Base-by-base conservation (phyloP, 2,113 vertebrate species). In the Aleadryas rufinucha region DNA sequence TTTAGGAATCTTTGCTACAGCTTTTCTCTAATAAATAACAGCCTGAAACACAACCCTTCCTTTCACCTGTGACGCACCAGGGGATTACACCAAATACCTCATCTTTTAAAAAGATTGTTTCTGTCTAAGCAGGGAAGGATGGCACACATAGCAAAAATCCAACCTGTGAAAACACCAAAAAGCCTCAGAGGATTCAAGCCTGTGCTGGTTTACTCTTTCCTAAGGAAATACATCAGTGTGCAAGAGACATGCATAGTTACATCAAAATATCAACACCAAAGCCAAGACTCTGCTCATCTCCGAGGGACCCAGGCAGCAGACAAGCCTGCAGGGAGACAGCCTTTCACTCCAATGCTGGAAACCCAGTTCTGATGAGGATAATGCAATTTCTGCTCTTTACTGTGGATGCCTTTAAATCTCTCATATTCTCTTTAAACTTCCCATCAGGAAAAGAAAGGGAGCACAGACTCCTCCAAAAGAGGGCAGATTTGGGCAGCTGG, bases 11-110 rank as follows among this genome's bases (percentile, higher is more conserved):
- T 81, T 63, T 47, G 94, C 35, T 5, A 37, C 8, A 56, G 69
- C 64, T 87, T 89, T 86, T 85, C 35, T 91, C 31, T 75, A 82
- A 22, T 64, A 86, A 78, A n/a, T 31, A 82, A 87, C 57, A 93
- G 37, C 42, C 61, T 18, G 28, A 87, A 91, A 84, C n/a, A 84
- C 60, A 74, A 68, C 47, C 54, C 80, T 61, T 82, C 72, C 65
- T 84, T 82, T 72, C 77, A 81, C 72, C 35, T 82, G 84, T 0
- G 0, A 16, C 6, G 1, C 41, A 60, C 20, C n/a, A 82, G 37
- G 7, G 65, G 84, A 78, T 60, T 70, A 50, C 10, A 16, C 52
- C 30, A 84, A 77, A 77, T 14, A 33, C 13, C n/a, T 75, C 27
- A 31, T 22, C 45, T 70, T 84, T 47, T 19, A 47, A 66, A 89